These are phyloP conservation scores for Zosterops borbonicus DNA, from an alignment of 2,113 vertebrate species.

Conservation along the genomic window DNA sequence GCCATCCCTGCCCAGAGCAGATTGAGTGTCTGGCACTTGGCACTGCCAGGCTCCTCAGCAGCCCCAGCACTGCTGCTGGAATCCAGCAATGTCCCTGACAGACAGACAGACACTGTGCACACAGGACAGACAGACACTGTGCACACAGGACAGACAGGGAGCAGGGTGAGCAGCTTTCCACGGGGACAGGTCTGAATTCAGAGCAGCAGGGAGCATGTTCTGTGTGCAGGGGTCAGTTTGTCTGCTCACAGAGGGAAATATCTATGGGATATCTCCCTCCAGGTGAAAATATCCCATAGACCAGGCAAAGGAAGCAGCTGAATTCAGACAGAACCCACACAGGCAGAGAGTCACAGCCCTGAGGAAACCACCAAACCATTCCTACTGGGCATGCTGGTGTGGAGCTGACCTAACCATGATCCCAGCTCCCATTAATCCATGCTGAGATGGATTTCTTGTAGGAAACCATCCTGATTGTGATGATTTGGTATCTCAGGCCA, in stretches of 20 bases:
- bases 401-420: background rate
- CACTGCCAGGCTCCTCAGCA: background rate
- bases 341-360: background rate
- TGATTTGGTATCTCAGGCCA: background rate
- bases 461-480: rapidly evolving
- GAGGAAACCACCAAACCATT: background rate
- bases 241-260: background rate
- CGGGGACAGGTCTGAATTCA: conserved; percentile 19
- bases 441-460: background rate
- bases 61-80: background rate
- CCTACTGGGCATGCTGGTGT: conserved; percentile 8
- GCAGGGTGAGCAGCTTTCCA: background rate
- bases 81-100: background rate
- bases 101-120: background rate
- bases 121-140: background rate
- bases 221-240: rapidly evolving
- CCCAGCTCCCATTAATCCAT: background rate
- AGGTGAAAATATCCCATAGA: background rate
- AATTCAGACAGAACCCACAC: conserved; percentile 28
- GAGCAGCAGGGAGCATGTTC: background rate
- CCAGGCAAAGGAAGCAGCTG: background rate
- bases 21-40: background rate
- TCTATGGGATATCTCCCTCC: too few species aligned
- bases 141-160: background rate
- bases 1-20: background rate